Percentiles rank a stretch among this genome's conserved stretches.
Conservation (phyloP, 2,113 vertebrate genomes). For the Cephalopterus ornatus region DNA sequence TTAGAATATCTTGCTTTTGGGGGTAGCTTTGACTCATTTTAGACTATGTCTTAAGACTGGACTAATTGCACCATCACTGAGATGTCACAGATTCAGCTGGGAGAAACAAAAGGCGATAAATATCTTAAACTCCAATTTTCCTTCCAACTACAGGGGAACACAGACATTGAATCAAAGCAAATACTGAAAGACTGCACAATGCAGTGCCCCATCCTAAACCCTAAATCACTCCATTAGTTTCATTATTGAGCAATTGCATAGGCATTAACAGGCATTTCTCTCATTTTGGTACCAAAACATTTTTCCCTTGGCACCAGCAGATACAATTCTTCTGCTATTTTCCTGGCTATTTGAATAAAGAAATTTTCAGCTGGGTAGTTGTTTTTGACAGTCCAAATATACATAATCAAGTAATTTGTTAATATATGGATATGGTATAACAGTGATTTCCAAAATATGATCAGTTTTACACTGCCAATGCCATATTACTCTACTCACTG, state of each 20-base stretch:
- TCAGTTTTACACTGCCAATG: neutral
- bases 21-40: neutral
- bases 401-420: neutral
- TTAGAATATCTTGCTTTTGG: neutral
- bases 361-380: neutral
- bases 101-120: neutral
- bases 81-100: neutral
- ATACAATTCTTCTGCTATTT: neutral
- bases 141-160: neutral
- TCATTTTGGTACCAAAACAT: neutral
- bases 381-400: neutral
- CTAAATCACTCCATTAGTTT: neutral
- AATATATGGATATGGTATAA: neutral
- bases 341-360: neutral
- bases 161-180: neutral
- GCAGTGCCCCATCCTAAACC: accelerated
- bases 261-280: neutral
- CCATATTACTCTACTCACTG: neutral
- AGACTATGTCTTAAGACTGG: neutral
- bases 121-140: neutral
- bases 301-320: neutral
- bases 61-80: neutral
- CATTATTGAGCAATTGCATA: neutral
- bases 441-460: neutral
- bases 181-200: neutral